phyloP scores from a whole-genome alignment of 37 sponge, comb jelly and placozoan genomes.

The Oopsacas minuta region DNA sequence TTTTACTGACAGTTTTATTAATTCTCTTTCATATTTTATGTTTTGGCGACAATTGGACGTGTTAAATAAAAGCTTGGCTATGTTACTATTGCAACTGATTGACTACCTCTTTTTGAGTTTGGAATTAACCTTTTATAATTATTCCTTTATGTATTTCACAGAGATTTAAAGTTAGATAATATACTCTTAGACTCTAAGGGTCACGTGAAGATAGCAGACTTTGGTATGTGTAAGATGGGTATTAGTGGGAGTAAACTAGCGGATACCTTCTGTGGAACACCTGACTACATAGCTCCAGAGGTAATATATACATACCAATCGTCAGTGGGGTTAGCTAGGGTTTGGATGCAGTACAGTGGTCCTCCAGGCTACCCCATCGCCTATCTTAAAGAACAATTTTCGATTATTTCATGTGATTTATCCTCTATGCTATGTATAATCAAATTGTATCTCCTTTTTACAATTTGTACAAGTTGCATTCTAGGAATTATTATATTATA shows the following conservation, averaged over 20 bases:
- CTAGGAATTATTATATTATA: too few species aligned
- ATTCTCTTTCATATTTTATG: too few species aligned
- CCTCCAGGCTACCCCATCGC: too few species aligned
- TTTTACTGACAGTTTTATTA: too few species aligned
- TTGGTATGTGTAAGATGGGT: conserved; percentile 99
- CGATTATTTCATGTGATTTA: neutral
- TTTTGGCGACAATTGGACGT: too few species aligned
- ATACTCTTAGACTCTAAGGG: conserved; percentile 85
- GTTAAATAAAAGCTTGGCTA: neutral
- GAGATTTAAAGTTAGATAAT: conserved; percentile 97
- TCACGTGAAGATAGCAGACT: conserved; percentile 95
- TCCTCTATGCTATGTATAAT: too few species aligned
- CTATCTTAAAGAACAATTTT: neutral
- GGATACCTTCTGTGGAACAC: conserved; percentile 97
- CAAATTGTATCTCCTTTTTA: too few species aligned
- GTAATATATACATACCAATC: too few species aligned
- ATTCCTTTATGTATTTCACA: conserved; percentile 13
- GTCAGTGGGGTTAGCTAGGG: too few species aligned
- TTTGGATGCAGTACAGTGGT: too few species aligned
- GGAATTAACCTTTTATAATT: neutral
- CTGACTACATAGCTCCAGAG: conserved; percentile 99
- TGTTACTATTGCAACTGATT: neutral
- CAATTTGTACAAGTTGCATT: too few species aligned
- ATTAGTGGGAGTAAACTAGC: conserved; percentile 63
- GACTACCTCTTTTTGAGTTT: neutral